phyloP scores from a whole-genome alignment of 2,113 vertebrate genomes.

The Laticauda laticaudata region DNA sequence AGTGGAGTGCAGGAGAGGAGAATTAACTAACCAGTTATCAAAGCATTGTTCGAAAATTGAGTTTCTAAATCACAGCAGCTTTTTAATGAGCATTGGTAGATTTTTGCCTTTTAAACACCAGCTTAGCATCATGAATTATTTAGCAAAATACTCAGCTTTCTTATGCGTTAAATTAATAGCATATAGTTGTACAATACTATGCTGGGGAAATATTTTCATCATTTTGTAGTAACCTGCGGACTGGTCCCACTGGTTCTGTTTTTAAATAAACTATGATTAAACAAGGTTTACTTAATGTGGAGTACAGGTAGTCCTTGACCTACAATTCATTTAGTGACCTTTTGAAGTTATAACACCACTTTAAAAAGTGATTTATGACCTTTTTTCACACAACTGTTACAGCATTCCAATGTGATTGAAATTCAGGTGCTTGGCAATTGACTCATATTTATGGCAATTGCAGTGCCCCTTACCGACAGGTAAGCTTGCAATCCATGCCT shows the following conservation, averaged over 20 bases:
- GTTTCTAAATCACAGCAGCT: not conserved
- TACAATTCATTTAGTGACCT: too few relatives aligned
- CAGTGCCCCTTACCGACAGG: too few relatives aligned
- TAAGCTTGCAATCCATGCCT: too few relatives aligned
- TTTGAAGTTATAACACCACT: too few relatives aligned
- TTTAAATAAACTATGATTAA: not conserved
- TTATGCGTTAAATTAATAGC: not conserved
- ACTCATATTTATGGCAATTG: too few relatives aligned
- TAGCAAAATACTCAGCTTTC: not conserved
- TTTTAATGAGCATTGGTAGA: not conserved
- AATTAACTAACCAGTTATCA: not conserved
- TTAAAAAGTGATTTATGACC: too few relatives aligned
- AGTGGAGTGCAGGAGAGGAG: not conserved
- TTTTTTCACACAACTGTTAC: too few relatives aligned
- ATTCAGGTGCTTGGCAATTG: too few relatives aligned
- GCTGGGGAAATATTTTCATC: not conserved
- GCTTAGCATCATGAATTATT: not conserved
- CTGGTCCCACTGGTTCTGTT: not conserved
- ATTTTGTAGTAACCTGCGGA: not conserved
- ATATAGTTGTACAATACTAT: not conserved
- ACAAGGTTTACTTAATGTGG: not conserved
- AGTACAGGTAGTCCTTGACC: not conserved
- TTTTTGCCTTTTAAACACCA: not conserved
- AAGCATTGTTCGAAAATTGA: not conserved
- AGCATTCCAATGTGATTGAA: too few relatives aligned